Percentiles rank a stretch among this genome's conserved stretches.
phyloP scores from a whole-genome alignment of 92 coral and sea anemone genomes.

The Scolanthus callimorphus region DNA sequence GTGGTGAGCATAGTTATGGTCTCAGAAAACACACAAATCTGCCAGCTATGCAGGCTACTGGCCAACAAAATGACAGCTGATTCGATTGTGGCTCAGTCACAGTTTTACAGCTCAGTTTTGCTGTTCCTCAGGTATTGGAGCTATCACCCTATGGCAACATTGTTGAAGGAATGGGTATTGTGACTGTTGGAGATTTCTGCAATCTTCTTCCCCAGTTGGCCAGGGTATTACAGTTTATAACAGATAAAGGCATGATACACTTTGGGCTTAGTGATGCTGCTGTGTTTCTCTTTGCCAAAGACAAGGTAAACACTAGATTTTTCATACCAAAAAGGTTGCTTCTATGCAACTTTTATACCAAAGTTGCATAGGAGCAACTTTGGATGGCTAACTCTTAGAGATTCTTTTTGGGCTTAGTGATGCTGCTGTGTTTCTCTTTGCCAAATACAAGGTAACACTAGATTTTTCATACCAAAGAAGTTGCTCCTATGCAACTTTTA shows the following conservation, averaged over 20 bases:
- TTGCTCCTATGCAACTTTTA: too few species aligned
- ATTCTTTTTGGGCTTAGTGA: conserved; percentile 5
- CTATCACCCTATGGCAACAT: conserved; percentile 38
- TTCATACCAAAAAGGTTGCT: too few species aligned
- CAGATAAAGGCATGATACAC: conserved; percentile 34
- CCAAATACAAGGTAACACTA: conserved; percentile 43
- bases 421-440: conserved; percentile 26
- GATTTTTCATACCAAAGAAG: too few species aligned
- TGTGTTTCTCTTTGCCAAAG: conserved; percentile 32
- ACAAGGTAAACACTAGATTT: conserved; percentile 36
- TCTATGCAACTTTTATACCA: too few species aligned
- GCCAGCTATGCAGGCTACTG: too few species aligned
- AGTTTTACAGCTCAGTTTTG: not conserved
- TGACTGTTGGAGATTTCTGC: conserved; percentile 28
- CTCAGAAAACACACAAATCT: too few species aligned
- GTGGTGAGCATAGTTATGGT: too few species aligned
- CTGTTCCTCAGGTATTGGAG: conserved; percentile 37
- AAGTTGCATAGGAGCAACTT: too few species aligned
- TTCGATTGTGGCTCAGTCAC: not conserved
- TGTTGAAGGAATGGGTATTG: conserved; percentile 21
- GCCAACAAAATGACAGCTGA: too few species aligned
- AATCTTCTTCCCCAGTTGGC: conserved; percentile 22
- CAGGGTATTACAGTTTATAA: conserved; percentile 37
- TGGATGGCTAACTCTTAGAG: too few species aligned
- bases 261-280: conserved; percentile 8